Evolutionary conservation across 2,797 vertebrate species (phyloP).

Genomic region (Toxotes lorentzi): DNA sequence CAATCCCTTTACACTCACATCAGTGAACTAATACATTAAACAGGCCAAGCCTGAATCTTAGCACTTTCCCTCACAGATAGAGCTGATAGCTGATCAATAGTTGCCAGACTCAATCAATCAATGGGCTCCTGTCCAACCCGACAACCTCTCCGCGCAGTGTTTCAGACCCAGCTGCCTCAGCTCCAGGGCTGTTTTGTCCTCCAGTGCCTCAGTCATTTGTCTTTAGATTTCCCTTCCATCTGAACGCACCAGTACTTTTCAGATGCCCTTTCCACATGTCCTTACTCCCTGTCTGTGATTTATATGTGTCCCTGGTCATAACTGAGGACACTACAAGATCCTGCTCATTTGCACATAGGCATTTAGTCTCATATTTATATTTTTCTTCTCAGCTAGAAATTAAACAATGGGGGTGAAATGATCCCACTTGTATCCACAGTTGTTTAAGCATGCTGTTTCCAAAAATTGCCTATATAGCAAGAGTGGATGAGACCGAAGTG

Average conservation of each 20-base stretch:
- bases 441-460: conserved; percentile 6
- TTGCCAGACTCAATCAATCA: conserved; percentile 84
- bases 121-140: conserved; percentile 25
- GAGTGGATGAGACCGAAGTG: not conserved
- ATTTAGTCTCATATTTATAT: conserved; percentile 43
- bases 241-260: conserved; percentile 65
- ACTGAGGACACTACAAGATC: conserved; percentile 46
- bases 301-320: conserved; percentile 63
- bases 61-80: conserved; percentile 73
- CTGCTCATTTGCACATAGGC: conserved; percentile 56
- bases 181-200: conserved; percentile 74
- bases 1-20: conserved; percentile 55
- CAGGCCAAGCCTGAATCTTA: conserved; percentile 68
- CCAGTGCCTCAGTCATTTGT: conserved; percentile 73
- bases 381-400: conserved; percentile 27
- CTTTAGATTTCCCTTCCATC: conserved; percentile 74
- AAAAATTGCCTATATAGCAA: not conserved
- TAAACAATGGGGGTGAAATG: conserved; percentile 4
- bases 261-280: conserved; percentile 67
- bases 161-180: conserved; percentile 63
- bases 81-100: conserved; percentile 85
- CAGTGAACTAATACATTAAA: conserved; percentile 74
- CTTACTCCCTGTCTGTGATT: conserved; percentile 69
- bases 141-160: conserved; percentile 53
- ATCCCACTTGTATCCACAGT: not conserved